phyloP scores from a whole-genome alignment of 92 coral and sea anemone species.

The Parazoanthus darwini region DNA sequence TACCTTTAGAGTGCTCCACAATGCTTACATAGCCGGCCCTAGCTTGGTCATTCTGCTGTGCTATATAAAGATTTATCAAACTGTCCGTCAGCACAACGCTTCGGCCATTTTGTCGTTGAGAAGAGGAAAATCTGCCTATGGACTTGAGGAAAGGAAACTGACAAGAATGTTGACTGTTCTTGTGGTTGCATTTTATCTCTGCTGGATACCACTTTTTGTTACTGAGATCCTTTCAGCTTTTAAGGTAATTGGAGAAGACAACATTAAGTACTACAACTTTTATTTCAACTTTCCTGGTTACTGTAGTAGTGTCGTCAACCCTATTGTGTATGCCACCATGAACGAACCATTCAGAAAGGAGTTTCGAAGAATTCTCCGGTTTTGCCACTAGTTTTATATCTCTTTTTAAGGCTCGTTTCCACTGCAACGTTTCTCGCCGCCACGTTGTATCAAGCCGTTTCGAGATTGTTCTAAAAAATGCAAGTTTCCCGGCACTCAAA shows the following conservation, averaged over 20 bases:
- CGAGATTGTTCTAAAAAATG: too few relatives aligned
- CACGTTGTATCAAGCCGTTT: too few relatives aligned
- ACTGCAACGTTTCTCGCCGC: too few relatives aligned
- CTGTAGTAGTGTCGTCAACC: slow-evolving; percentile 26
- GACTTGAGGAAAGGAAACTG: slow-evolving; percentile 9
- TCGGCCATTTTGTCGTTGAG: neutral
- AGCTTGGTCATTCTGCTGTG: slow-evolving; percentile 8
- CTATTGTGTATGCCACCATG: slow-evolving; percentile 16
- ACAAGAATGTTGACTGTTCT: slow-evolving; percentile 35
- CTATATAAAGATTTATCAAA: slow-evolving; percentile 19
- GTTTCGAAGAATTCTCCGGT: slow-evolving; percentile 24
- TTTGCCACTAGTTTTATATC: neutral
- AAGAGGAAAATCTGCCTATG: slow-evolving; percentile 11
- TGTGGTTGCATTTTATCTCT: slow-evolving; percentile 21
- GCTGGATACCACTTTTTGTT: slow-evolving; percentile 33
- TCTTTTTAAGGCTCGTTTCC: too few relatives aligned
- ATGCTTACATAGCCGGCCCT: slow-evolving; percentile 13
- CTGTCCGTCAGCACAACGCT: slow-evolving; percentile 16
- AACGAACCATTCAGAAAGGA: slow-evolving; percentile 18
- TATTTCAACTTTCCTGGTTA: slow-evolving; percentile 29
- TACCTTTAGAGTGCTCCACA: neutral
- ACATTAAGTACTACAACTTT: slow-evolving; percentile 19
- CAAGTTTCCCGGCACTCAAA: too few relatives aligned
- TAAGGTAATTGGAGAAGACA: slow-evolving; percentile 17
- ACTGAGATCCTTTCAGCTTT: neutral